phyloP scores from a whole-genome alignment of 2,888 invertebrate species.

The Vesta saturnalis region DNA sequence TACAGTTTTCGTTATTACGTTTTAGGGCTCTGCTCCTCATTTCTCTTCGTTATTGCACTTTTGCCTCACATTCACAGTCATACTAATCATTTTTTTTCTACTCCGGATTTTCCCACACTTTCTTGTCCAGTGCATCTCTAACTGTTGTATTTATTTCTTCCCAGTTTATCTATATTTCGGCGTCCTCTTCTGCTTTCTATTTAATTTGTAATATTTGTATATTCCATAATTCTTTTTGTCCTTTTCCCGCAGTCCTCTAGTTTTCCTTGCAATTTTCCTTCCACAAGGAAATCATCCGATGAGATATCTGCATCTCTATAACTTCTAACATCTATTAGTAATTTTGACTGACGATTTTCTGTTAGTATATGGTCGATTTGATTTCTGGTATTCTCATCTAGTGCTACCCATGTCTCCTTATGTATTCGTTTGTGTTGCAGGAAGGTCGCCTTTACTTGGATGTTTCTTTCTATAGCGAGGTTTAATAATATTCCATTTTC shows the following conservation, averaged over 20 bases:
- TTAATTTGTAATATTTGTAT: neutral
- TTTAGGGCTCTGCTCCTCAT: neutral
- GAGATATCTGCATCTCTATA: neutral
- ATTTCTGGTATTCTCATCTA: no score
- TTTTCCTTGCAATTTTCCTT: no score
- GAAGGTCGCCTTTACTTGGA: neutral
- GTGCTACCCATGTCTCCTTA: no score
- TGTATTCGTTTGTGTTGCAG: no score
- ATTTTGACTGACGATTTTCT: neutral
- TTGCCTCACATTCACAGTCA: neutral
- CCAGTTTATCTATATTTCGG: neutral
- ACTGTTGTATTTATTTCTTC: neutral
- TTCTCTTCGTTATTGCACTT: neutral
- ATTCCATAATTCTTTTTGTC: neutral
- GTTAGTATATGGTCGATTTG: no score
- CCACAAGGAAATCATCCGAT: neutral
- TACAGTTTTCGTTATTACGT: neutral
- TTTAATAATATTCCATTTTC: no score
- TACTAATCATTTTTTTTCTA: neutral
- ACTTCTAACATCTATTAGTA: neutral
- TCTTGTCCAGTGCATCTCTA: no score
- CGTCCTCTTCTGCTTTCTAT: neutral
- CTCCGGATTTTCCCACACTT: neutral
- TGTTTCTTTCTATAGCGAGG: neutral
- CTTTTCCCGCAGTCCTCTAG: neutral